Base-by-base conservation (phyloP, 1,140 invertebrate species). In the Drosophila sturtevanti region DNA sequence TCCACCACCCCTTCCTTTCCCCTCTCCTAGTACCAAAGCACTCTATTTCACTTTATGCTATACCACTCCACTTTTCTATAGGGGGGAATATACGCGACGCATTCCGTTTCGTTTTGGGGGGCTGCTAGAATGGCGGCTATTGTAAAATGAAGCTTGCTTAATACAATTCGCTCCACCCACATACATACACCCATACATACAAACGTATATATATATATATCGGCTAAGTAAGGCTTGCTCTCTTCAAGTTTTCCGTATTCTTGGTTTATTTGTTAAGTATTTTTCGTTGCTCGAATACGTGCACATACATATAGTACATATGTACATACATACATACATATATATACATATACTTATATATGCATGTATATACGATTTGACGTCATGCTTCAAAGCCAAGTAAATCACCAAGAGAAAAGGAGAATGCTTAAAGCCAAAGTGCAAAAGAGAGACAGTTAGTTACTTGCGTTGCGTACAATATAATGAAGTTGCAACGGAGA, bases 321-420 rank as follows among this genome's bases (percentile, higher is more conserved):
- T 62, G 56, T 70, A 21, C 3, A 6, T 12, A 35, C 10, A 11
- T 18, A 56, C 18, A 21, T 16, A 41, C n/a, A n/a, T 41, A 52
- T 68, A 67, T 75, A 14, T 16, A 14, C 22, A 22, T 44, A 54
- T 69, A 58, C 56, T 48, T 77, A 14, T 16, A 14, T 37, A 22
- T 44, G 35, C 58, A 75, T 68, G 10, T 70, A 59, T 41, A 62
- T 77, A 82, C 82, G 79, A 86, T 82, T 86, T 86, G 82, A 86
- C 82, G 82, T 86, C 84, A 86, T 86, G 82, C 82, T 79, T 82
- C 71, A 89, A 87, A 79, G 75, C 72, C 58, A 77, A 71, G 84
- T 86, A 86, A 89, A 86, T 86, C 84, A 79, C 60, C 72, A 69
- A 67, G 65, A 65, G 64, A 72, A 76, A 70, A 79, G 59, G 48